These are phyloP conservation scores for Philhelius pedissequus DNA, from an alignment of 2,888 invertebrate genomes.

Conservation along the genomic window DNA sequence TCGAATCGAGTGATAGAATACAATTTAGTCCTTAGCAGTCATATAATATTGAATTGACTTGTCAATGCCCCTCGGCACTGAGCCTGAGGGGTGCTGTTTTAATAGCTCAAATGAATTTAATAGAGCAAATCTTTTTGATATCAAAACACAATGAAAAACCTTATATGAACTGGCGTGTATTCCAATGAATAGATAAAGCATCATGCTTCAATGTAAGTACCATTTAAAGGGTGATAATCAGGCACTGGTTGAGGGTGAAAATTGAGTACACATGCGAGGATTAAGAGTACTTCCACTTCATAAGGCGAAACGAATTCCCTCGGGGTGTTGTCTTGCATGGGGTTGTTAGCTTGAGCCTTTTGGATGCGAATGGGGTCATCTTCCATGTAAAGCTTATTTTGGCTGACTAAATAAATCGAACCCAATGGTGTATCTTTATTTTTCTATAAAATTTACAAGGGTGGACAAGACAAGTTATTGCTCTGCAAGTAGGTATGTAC, in stretches of 20 bases:
- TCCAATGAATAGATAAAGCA: conserved; percentile 23
- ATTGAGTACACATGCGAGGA: conserved; percentile 73
- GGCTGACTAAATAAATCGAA: conserved; percentile 49
- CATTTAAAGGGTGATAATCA: conserved; percentile 79
- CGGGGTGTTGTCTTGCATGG: conserved; percentile 35
- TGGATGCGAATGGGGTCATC: not conserved
- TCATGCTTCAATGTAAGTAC: conserved; percentile 72
- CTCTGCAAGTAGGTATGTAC: too few relatives aligned
- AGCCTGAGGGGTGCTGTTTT: conserved; percentile 52
- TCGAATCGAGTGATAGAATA: conserved; percentile 27
- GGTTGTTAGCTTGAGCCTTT: not conserved
- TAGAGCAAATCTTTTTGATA: conserved; percentile 75
- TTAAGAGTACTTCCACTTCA: conserved; percentile 77
- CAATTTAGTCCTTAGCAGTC: conserved; percentile 40
- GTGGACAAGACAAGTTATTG: conserved; percentile 69
- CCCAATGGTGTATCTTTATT: conserved; percentile 75
- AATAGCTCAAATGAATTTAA: conserved; percentile 73
- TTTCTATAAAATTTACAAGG: conserved; percentile 75
- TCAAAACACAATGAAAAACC: conserved; percentile 71
- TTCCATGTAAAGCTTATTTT: not conserved
- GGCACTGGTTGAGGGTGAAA: conserved; percentile 76
- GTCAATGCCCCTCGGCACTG: not conserved
- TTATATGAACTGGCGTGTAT: conserved; percentile 5
- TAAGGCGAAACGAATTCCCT: conserved; percentile 35
- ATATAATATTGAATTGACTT: conserved; percentile 36